These are phyloP conservation scores for Eugnorisma glareosa DNA, from an alignment of 2,888 invertebrate genomes.

Conservation along the genomic window DNA sequence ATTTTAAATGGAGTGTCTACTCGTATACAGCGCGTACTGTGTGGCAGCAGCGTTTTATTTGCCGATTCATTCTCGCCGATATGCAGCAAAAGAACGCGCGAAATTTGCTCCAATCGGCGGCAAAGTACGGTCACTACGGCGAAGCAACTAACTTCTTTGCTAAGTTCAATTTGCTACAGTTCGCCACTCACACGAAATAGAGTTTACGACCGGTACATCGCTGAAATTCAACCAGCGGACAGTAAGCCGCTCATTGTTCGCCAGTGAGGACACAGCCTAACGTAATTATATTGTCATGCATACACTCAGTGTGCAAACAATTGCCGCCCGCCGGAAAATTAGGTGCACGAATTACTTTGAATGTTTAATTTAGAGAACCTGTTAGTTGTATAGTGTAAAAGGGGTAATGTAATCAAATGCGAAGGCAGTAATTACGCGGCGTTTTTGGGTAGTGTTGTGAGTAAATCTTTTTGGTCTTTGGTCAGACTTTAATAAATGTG, in stretches of 20 bases:
- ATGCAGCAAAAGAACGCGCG: not conserved
- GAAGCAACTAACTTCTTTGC: not conserved
- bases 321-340: slow-evolving; percentile 62
- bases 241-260: not conserved
- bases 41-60: not conserved
- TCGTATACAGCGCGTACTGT: not conserved
- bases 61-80: not conserved
- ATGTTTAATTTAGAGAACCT: slow-evolving; percentile 59
- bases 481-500: not conserved
- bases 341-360: slow-evolving; percentile 67
- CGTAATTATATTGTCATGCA: slow-evolving; percentile 67
- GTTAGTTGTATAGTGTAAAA: slow-evolving; percentile 48
- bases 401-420: slow-evolving; percentile 48
- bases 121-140: not conserved
- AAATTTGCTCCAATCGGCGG: not conserved
- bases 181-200: not conserved
- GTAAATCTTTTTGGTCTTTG: slow-evolving; percentile 1
- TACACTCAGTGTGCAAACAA: slow-evolving; percentile 63
- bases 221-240: not conserved
- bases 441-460: slow-evolving; percentile 14
- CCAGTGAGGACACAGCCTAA: not conserved
- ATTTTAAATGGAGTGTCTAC: not conserved
- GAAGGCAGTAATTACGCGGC: slow-evolving; percentile 7
- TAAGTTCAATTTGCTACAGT: not conserved
- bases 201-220: not conserved